Evolutionary conservation across 2,113 vertebrate species (phyloP).

Genomic region (Coryphaenoides rupestris): DNA sequence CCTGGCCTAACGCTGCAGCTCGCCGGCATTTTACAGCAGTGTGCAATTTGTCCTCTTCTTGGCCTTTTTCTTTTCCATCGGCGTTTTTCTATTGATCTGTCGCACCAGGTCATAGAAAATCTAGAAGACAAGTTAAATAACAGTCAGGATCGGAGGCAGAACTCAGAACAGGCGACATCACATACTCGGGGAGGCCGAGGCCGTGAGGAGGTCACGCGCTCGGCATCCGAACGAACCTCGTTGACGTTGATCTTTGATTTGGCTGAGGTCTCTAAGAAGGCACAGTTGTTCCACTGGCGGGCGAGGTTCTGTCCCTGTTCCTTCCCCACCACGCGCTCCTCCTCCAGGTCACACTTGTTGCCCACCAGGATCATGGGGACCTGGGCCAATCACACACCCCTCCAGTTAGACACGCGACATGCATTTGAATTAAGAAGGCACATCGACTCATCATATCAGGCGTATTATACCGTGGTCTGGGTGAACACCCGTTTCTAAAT

Average conservation of each 20-base stretch:
- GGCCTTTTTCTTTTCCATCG: slow-evolving; percentile 98
- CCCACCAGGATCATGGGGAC: slow-evolving; percentile 99
- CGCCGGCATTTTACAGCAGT: slow-evolving; percentile 83
- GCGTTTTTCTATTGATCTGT: slow-evolving; percentile 99
- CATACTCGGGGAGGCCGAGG: too few species aligned
- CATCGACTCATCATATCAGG: too few species aligned
- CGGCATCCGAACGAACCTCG: slow-evolving; percentile 73
- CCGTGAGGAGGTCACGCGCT: neutral
- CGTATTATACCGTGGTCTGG: too few species aligned
- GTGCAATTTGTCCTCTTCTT: slow-evolving; percentile 96
- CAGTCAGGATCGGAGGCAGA: neutral
- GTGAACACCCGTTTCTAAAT: too few species aligned
- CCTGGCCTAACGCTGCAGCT: slow-evolving; percentile 93
- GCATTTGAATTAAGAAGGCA: too few species aligned
- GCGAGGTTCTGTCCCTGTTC: slow-evolving; percentile 98
- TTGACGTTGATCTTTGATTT: slow-evolving; percentile 99
- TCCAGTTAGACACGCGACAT: neutral
- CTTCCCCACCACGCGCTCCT: slow-evolving; percentile 95
- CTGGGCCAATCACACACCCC: slow-evolving; percentile 53
- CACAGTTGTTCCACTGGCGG: slow-evolving; percentile 99
- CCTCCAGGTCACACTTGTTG: slow-evolving; percentile 99
- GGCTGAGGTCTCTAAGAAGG: slow-evolving; percentile 99
- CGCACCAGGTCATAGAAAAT: slow-evolving; percentile 99
- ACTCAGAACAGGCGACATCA: too few species aligned
- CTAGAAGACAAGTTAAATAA: slow-evolving; percentile 54